phyloP scores from a whole-genome alignment of 2,797 vertebrate genomes.

The Pogoniulus pusillus region DNA sequence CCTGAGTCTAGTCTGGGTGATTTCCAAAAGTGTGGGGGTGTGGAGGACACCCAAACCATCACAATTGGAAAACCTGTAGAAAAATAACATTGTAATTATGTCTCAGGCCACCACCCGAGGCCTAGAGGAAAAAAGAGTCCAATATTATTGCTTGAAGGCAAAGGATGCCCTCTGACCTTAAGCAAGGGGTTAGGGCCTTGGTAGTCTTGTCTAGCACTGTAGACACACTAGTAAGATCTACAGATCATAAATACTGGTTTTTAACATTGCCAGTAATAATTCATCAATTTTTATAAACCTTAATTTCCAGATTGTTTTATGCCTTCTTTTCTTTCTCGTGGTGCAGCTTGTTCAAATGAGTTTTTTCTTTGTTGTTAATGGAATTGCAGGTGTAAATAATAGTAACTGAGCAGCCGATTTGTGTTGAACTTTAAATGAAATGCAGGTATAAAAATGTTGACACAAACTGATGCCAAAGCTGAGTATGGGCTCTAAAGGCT shows the following conservation, averaged over 20 bases:
- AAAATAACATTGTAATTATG: not conserved
- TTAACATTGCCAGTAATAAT: not conserved
- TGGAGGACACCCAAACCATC: no score
- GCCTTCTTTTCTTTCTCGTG: not conserved
- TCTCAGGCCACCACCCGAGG: not conserved
- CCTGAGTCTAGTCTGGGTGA: no score
- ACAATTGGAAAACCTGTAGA: not conserved
- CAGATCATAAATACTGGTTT: not conserved
- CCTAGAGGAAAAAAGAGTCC: not conserved
- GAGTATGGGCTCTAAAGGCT: not conserved
- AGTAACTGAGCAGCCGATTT: not conserved
- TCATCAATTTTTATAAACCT: not conserved
- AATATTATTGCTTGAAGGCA: not conserved
- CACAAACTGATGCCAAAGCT: not conserved
- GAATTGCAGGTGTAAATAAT: not conserved
- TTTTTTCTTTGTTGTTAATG: not conserved
- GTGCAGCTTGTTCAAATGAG: not conserved
- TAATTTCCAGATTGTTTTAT: not conserved
- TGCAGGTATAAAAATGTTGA: not conserved
- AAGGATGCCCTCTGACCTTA: not conserved
- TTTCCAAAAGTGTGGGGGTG: no score
- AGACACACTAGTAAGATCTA: not conserved
- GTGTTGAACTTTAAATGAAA: not conserved
- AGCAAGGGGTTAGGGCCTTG: not conserved
- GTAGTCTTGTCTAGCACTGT: not conserved